A percentile compares a stretch with the other conserved stretches of the same genome.
Evolutionary conservation across 2,888 invertebrate species (phyloP).

Genomic region (Sicus ferrugineus): DNA sequence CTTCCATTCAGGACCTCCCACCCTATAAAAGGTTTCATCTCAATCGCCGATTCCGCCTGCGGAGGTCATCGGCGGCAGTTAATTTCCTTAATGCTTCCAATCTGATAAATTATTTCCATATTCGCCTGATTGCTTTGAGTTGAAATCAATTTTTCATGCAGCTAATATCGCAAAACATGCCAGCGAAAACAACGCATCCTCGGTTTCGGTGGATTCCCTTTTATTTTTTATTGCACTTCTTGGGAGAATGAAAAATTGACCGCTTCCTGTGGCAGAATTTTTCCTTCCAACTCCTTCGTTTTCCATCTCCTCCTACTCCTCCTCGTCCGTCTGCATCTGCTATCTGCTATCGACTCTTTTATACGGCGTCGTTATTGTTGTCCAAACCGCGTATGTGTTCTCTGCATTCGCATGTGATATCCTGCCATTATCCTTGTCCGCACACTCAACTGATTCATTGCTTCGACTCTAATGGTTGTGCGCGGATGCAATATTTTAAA

Average conservation of each 20-base stretch:
- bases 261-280: constrained; percentile 11
- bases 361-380: constrained; percentile 8
- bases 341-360: background rate
- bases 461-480: constrained; percentile 35
- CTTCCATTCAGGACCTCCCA: too few species aligned
- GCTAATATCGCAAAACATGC: background rate
- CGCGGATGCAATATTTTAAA: constrained; percentile 43
- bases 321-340: background rate
- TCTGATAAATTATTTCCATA: constrained; percentile 23
- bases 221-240: constrained; percentile 21
- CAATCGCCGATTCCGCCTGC: too few species aligned
- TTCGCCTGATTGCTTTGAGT: constrained; percentile 32
- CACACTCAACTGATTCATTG: constrained; percentile 40
- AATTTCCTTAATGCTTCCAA: constrained; percentile 9
- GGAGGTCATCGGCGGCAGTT: too few species aligned
- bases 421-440: constrained; percentile 29
- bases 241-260: constrained; percentile 38
- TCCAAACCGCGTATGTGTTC: background rate
- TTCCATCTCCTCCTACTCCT: background rate
- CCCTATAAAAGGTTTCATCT: too few species aligned
- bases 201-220: background rate
- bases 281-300: background rate
- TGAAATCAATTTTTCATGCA: constrained; percentile 37
- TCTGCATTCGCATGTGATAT: constrained; percentile 2
- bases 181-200: background rate